Evolutionary conservation across 2,797 vertebrate genomes (phyloP).

Genomic region (Garrulus glandarius): DNA sequence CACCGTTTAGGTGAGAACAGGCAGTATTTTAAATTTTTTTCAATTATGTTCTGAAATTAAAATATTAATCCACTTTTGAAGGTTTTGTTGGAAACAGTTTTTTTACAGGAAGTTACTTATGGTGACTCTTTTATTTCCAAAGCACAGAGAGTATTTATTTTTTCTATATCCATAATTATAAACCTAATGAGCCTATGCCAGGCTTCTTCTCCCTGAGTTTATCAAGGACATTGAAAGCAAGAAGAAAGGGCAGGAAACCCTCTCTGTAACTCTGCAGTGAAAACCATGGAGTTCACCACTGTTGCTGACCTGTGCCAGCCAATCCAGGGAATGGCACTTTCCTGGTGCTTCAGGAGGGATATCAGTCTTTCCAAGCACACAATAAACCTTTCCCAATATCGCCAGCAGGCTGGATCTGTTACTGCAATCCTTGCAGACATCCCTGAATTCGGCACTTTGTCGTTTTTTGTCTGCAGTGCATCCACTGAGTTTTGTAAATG

Average conservation of each 20-base stretch:
- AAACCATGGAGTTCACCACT: background rate
- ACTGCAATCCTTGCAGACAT: background rate
- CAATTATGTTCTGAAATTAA: background rate
- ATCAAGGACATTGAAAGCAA: background rate
- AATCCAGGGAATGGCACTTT: background rate
- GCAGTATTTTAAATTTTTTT: background rate
- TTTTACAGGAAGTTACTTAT: background rate
- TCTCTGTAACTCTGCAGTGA: background rate
- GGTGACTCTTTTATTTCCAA: background rate
- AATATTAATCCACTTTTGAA: background rate
- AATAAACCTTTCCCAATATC: background rate
- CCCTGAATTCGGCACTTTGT: background rate
- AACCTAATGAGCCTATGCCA: slow-evolving; percentile 22
- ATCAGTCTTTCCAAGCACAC: background rate
- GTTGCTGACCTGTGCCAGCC: background rate
- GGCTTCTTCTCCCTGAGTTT: slow-evolving; percentile 17
- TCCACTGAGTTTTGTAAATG: background rate
- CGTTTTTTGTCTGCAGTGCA: background rate
- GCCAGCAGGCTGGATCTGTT: background rate
- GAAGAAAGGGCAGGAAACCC: background rate
- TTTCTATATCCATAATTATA: background rate
- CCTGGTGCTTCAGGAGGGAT: background rate
- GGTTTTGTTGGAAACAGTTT: background rate
- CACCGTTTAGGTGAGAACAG: background rate
- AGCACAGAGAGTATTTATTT: background rate